Evolutionary conservation across 2,888 invertebrate genomes (phyloP).

Genomic region (Leptinotarsa haldemani): DNA sequence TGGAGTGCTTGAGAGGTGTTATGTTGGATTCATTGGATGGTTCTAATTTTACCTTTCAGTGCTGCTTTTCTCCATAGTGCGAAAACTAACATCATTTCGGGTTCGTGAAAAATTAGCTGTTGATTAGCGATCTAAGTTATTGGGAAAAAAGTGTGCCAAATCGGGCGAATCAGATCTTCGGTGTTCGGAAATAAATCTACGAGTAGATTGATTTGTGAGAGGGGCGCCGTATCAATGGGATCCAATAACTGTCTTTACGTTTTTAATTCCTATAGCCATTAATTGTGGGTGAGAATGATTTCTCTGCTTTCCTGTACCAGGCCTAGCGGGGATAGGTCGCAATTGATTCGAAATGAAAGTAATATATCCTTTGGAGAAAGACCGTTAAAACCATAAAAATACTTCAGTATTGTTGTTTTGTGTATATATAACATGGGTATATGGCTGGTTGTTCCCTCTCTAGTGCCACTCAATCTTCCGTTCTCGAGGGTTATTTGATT

Average conservation of each 20-base stretch:
- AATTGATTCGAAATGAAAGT: slow-evolving; percentile 66
- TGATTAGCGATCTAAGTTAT: not conserved
- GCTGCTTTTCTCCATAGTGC: no score
- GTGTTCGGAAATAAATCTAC: slow-evolving; percentile 29
- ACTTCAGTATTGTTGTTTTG: slow-evolving; percentile 56
- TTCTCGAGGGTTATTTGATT: slow-evolving; percentile 31
- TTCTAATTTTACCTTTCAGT: no score
- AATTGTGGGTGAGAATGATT: slow-evolving; percentile 62
- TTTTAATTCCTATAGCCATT: slow-evolving; percentile 66
- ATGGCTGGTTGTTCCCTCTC: slow-evolving; percentile 33
- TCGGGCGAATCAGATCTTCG: slow-evolving; percentile 20
- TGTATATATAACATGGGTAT: slow-evolving; percentile 35
- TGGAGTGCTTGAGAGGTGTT: no score
- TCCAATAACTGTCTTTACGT: slow-evolving; percentile 59
- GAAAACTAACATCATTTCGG: no score
- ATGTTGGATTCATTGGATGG: no score
- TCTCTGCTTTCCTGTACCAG: slow-evolving; percentile 48
- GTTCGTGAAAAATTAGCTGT: not conserved
- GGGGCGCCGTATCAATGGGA: slow-evolving; percentile 46
- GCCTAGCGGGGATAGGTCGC: slow-evolving; percentile 57
- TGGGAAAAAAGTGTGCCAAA: slow-evolving; percentile 4
- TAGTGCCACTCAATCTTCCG: slow-evolving; percentile 36
- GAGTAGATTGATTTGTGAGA: slow-evolving; percentile 48
- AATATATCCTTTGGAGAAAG: slow-evolving; percentile 64
- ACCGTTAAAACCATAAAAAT: slow-evolving; percentile 64